Conservation (phyloP, 2,888 invertebrate species). For the Timema podura region DNA sequence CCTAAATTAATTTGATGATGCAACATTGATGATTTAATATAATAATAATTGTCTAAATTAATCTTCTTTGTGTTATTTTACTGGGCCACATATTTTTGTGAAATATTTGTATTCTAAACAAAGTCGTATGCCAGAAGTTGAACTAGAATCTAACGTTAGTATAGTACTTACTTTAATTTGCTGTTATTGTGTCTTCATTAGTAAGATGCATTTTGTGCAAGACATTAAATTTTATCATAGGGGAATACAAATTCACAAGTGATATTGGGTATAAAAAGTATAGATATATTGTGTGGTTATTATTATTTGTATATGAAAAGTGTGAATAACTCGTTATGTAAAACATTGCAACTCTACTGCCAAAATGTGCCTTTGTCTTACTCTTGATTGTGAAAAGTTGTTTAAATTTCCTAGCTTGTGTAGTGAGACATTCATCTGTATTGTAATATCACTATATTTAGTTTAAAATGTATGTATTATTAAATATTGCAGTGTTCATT, state of each 20-base stretch:
- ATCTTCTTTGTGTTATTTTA: too few species aligned
- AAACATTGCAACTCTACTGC: constrained; percentile 13
- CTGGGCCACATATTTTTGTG: too few species aligned
- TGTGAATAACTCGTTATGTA: neutral
- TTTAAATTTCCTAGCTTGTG: neutral
- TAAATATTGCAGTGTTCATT: constrained; percentile 3
- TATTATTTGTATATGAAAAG: neutral
- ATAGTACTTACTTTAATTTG: neutral
- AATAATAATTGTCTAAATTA: too few species aligned
- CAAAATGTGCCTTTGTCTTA: constrained; percentile 9
- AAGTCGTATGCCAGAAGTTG: too few species aligned
- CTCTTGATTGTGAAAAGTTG: neutral
- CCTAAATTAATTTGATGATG: too few species aligned
- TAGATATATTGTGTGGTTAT: constrained; percentile 2
- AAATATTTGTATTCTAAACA: too few species aligned
- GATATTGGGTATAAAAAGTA: neutral
- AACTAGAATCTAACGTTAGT: too few species aligned
- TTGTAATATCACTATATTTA: too few species aligned
- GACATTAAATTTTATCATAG: neutral
- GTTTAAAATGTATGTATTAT: constrained; percentile 11
- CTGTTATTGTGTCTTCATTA: neutral
- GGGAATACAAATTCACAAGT: neutral
- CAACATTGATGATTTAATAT: too few species aligned
- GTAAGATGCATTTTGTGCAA: neutral
- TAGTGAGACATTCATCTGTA: neutral